Base-by-base conservation (phyloP, 1,140 invertebrate genomes). In the Brachionus rubens region DNA sequence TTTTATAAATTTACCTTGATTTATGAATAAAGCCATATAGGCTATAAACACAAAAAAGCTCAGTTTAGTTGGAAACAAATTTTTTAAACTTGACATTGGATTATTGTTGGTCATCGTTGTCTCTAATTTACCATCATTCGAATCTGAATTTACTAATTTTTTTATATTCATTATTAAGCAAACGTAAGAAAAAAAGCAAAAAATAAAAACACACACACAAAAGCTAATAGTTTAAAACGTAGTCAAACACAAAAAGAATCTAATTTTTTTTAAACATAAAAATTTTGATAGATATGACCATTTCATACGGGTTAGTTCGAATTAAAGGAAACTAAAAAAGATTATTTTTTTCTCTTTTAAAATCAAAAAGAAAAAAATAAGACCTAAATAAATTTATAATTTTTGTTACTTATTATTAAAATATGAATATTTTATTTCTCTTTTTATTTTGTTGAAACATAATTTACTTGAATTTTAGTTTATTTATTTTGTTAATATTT, bases 21-120 rank as follows among this genome's bases (percentile, higher is more conserved):
- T 62, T 19, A 76, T 62, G 21, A 76, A 76, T 36, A 76, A 76
- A 14, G 40, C 75, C 75, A 76, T 76, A 30, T 76, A 76, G 28
- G 70, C 46, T 10, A 75, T 56, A 26, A 75, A 75, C 3, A 75
- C 46, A 40, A 75, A 14, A 54, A 54, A 52, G 14, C 48, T 54
- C 14, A 52, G 16, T 56, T 52, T 52, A n/a, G 70, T 75, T 26
- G 70, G 70, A 41, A 75, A 75, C 14, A 75, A 50, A 65, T 65
- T 65, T 43, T 65, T 65, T 12, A 65, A 26, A 26, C 59, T 65
- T 12, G 59, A 65, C 59, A 65, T 43, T 26, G 59, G 36, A 43
- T 43, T 65, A 3, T 43, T 59, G 16, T 16, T 59, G 54, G 28
- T 59, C 3, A 3, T 9, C 54, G 36, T 59, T 41, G n/a, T n/a